These are phyloP conservation scores for Bombus difficillimus DNA, from an alignment of 1,140 invertebrate species.

Conservation along the genomic window DNA sequence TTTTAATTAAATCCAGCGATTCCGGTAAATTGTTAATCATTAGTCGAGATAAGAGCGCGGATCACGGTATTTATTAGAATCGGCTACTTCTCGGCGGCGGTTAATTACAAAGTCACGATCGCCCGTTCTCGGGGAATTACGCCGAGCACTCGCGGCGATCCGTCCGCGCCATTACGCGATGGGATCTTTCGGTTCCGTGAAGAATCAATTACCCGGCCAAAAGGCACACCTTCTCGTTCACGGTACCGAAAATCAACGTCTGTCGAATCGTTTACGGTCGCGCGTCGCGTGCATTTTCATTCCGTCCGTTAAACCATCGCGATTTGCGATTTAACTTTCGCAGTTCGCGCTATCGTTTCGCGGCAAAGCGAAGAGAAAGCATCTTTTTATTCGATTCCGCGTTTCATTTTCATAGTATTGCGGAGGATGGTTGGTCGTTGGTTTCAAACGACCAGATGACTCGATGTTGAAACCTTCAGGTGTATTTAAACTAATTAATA, in stretches of 20 bases:
- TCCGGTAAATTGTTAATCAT: conserved; percentile 33
- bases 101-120: conserved; percentile 55
- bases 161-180: conserved; percentile 47
- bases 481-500: too few species aligned
- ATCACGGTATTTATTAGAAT: conserved; percentile 39
- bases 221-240: neutral
- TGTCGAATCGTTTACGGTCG: neutral
- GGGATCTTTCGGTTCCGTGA: conserved; percentile 35
- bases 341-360: neutral
- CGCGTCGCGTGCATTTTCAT: neutral
- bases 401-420: neutral
- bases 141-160: conserved; percentile 18
- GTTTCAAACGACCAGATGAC: too few species aligned
- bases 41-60: conserved; percentile 39
- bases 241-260: conserved; percentile 19
- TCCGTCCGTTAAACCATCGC: neutral
- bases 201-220: conserved; percentile 56
- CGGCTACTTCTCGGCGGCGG: conserved; percentile 16
- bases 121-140: neutral
- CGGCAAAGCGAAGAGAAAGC: too few species aligned
- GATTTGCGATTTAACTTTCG: neutral
- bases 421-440: too few species aligned
- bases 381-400: neutral
- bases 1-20: conserved; percentile 19
- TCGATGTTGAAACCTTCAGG: too few species aligned